Evolutionary conservation across 2,113 vertebrate genomes (phyloP).

Genomic region (Seriola dumerili): DNA sequence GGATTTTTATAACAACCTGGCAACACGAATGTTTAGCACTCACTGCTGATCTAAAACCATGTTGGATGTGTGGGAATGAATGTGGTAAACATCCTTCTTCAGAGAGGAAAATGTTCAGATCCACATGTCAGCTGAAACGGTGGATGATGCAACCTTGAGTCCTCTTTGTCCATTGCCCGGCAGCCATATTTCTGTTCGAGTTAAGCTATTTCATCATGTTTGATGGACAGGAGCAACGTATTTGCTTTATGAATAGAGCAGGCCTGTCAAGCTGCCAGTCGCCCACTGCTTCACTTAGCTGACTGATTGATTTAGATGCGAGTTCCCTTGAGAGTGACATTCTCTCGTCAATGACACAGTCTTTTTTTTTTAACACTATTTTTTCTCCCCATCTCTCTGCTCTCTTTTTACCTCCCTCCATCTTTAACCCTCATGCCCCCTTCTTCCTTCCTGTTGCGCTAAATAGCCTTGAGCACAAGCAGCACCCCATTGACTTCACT

Average conservation of each 20-base stretch:
- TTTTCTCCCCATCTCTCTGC: conserved; percentile 11
- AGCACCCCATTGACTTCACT: conserved; percentile 34
- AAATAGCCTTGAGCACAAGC: conserved; percentile 25
- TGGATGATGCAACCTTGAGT: conserved; percentile 37
- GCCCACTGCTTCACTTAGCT: conserved; percentile 42
- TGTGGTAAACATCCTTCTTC: background rate
- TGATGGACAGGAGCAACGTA: conserved; percentile 58
- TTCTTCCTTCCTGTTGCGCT: background rate
- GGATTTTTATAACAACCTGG: background rate
- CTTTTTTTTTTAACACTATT: background rate
- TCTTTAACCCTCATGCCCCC: conserved; percentile 5
- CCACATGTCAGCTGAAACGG: conserved; percentile 25
- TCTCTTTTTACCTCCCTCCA: background rate
- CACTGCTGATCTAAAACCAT: background rate
- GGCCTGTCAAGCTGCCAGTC: conserved; percentile 69
- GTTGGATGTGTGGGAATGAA: conserved; percentile 1
- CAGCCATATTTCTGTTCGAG: conserved; percentile 36
- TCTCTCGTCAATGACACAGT: conserved; percentile 47
- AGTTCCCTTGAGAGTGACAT: conserved; percentile 60
- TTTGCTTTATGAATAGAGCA: conserved; percentile 61
- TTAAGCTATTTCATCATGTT: conserved; percentile 66
- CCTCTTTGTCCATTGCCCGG: conserved; percentile 47
- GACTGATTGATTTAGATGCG: conserved; percentile 67
- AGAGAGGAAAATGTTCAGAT: conserved; percentile 8
- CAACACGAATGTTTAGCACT: background rate